phyloP scores from a whole-genome alignment of 2,113 vertebrate genomes.

The Microtus oregoni region DNA sequence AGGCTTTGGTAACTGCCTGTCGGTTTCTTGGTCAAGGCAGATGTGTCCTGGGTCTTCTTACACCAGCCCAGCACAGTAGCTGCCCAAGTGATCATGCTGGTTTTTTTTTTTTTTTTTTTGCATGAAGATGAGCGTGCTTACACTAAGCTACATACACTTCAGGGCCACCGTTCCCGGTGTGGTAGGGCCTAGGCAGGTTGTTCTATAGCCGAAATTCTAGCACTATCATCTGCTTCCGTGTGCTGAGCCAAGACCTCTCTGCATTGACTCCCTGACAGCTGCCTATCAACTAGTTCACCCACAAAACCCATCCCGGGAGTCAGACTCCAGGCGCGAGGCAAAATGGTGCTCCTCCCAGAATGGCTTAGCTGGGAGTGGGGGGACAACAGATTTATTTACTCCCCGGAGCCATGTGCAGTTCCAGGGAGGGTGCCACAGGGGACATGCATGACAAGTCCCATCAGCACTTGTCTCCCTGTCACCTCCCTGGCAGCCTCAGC shows the following conservation, averaged over 20 bases:
- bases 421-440: not conserved
- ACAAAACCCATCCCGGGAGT: not conserved
- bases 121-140: not conserved
- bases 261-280: fast-evolving
- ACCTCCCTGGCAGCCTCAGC: not conserved
- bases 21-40: fast-evolving
- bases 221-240: fast-evolving
- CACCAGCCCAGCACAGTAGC: fast-evolving
- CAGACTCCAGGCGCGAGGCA: not conserved
- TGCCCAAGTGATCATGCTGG: fast-evolving
- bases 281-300: too few relatives aligned
- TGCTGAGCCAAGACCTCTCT: not conserved
- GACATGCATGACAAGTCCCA: not conserved
- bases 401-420: not conserved
- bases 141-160: not conserved
- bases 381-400: not conserved
- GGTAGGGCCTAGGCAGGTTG: fast-evolving
- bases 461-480: not conserved
- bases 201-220: fast-evolving
- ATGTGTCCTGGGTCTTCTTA: fast-evolving
- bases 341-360: fast-evolving
- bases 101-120: too few relatives aligned
- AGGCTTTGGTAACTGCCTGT: not conserved
- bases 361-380: too few relatives aligned
- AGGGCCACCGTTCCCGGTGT: not conserved